Conservation (phyloP, 2,797 vertebrate genomes). For the Acanthiza pusilla region DNA sequence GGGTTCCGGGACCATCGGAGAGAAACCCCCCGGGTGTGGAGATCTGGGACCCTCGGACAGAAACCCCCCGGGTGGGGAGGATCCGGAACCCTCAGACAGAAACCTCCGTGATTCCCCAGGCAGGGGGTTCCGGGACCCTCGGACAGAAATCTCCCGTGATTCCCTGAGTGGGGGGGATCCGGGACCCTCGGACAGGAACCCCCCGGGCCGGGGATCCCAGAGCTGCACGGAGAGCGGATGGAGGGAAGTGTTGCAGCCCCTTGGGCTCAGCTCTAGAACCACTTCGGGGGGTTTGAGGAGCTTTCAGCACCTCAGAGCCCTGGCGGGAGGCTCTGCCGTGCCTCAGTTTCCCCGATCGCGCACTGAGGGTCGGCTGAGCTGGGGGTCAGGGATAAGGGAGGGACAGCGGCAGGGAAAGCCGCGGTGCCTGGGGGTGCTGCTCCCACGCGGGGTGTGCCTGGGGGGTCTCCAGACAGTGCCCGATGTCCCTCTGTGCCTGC, state of each 20-base stretch:
- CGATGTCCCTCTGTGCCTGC: not conserved
- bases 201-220: not conserved
- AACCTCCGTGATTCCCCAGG: too few species aligned
- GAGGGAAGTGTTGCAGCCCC: accelerated
- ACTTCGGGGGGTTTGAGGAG: not conserved
- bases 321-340: not conserved
- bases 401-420: not conserved
- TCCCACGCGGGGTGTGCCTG: not conserved
- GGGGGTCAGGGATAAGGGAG: accelerated
- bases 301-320: not conserved
- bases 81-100: too few species aligned
- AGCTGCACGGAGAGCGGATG: accelerated
- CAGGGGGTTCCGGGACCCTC: not conserved
- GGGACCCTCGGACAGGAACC: not conserved
- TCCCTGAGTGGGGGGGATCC: accelerated
- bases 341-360: not conserved
- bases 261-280: not conserved
- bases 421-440: not conserved
- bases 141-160: too few species aligned
- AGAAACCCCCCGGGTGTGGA: not conserved
- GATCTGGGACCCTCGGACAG: too few species aligned
- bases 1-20: not conserved
- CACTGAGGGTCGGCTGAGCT: not conserved
- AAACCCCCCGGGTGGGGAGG: too few species aligned
- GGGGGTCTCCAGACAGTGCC: not conserved